Evolutionary conservation across 2,113 vertebrate genomes (phyloP).

Genomic region (Panthera leo): DNA sequence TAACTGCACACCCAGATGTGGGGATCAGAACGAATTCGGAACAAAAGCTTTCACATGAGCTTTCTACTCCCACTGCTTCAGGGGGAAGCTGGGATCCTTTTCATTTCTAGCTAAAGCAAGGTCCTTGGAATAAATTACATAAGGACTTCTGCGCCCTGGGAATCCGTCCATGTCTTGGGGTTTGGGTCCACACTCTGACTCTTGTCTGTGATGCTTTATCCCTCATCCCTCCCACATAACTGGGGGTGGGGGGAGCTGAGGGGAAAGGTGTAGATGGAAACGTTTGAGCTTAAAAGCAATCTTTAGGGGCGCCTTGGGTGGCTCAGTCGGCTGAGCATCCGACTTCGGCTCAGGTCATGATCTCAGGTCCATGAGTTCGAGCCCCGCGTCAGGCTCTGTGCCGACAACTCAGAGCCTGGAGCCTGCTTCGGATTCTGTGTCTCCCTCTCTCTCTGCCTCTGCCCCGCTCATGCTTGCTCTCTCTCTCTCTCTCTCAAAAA

Average conservation of each 20-base stretch:
- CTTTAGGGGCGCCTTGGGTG: too few species aligned
- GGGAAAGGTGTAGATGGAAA: background rate
- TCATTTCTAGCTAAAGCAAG: background rate
- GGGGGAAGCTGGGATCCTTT: background rate
- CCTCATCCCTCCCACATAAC: background rate
- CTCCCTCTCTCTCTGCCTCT: too few species aligned
- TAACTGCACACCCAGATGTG: background rate
- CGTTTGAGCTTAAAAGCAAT: background rate
- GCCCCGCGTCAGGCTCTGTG: too few species aligned
- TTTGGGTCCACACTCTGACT: background rate
- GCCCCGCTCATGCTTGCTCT: too few species aligned
- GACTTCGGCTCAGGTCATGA: too few species aligned
- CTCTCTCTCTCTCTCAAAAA: too few species aligned
- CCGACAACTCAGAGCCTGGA: too few species aligned
- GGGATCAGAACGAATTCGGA: background rate
- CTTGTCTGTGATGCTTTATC: background rate
- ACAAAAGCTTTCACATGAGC: slow-evolving; percentile 12
- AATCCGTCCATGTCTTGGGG: background rate
- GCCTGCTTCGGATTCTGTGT: too few species aligned
- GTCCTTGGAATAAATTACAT: background rate
- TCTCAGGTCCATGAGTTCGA: too few species aligned
- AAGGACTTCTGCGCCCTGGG: background rate
- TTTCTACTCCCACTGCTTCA: background rate
- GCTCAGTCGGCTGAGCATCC: too few species aligned
- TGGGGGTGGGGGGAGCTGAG: background rate